Conservation (phyloP, 2,888 invertebrate species). For the Caradrina clavipalpis region DNA sequence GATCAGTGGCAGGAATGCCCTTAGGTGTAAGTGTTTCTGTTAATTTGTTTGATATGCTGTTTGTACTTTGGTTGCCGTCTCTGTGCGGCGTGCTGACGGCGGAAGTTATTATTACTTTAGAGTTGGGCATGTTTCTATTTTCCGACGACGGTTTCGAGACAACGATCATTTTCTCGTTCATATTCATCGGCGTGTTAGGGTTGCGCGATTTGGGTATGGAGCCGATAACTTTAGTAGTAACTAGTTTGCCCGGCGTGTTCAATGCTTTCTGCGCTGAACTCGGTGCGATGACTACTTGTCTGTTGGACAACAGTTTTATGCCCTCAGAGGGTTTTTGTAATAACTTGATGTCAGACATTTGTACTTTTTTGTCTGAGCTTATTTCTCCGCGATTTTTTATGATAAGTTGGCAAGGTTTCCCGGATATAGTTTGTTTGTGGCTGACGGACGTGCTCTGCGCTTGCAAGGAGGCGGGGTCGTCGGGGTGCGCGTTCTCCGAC, state of each 20-base stretch:
- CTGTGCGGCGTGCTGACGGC: conserved; percentile 74
- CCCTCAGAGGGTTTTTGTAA: conserved; percentile 84
- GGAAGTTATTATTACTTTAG: conserved; percentile 84
- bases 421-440: conserved; percentile 72
- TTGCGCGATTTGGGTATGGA: conserved; percentile 79
- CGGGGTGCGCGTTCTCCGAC: conserved; percentile 77
- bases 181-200: conserved; percentile 69
- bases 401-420: conserved; percentile 85
- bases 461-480: conserved; percentile 77
- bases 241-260: conserved; percentile 80
- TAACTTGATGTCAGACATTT: conserved; percentile 85
- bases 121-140: conserved; percentile 75
- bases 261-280: conserved; percentile 81
- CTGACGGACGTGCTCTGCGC: conserved; percentile 76
- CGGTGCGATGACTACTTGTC: conserved; percentile 83
- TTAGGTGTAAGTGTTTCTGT: conserved; percentile 84
- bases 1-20: conserved; percentile 87
- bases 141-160: conserved; percentile 84
- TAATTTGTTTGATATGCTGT: conserved; percentile 77
- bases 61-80: conserved; percentile 74
- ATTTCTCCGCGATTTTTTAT: conserved; percentile 82
- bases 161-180: conserved; percentile 86
- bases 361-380: conserved; percentile 79
- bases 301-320: conserved; percentile 84
- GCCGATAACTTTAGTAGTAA: conserved; percentile 86